These are phyloP conservation scores for Melanaphis sacchari DNA, from an alignment of 1,140 invertebrate species.

Conservation along the genomic window DNA sequence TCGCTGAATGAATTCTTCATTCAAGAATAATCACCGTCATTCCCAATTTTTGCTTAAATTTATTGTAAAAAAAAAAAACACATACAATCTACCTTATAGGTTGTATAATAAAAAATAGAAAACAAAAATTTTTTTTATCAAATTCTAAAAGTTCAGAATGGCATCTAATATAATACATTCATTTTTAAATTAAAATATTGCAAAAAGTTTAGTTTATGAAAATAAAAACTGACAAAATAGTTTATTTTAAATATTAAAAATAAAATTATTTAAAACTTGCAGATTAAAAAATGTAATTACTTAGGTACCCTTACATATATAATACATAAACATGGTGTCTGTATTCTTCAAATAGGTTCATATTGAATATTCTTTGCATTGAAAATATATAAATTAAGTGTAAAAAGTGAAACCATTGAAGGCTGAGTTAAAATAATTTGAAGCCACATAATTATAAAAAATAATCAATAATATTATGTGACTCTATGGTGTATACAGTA, in stretches of 20 bases:
- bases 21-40: too few relatives aligned
- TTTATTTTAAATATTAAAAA: background rate
- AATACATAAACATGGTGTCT: background rate
- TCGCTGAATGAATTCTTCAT: too few relatives aligned
- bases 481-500: background rate
- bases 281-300: background rate
- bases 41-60: too few relatives aligned
- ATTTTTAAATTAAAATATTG: background rate
- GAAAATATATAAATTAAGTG: background rate
- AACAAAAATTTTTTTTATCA: too few relatives aligned
- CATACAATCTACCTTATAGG: too few relatives aligned
- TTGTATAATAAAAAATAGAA: too few relatives aligned
- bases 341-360: background rate
- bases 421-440: background rate
- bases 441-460: constrained; percentile 3
- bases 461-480: background rate
- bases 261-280: too few relatives aligned
- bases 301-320: background rate
- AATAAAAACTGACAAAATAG: background rate
- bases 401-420: background rate
- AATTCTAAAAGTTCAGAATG: background rate
- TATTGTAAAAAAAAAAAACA: too few relatives aligned
- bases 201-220: background rate
- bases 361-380: background rate
- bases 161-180: background rate